phyloP scores from a whole-genome alignment of 1,140 invertebrate genomes.

The Sinella curviseta region DNA sequence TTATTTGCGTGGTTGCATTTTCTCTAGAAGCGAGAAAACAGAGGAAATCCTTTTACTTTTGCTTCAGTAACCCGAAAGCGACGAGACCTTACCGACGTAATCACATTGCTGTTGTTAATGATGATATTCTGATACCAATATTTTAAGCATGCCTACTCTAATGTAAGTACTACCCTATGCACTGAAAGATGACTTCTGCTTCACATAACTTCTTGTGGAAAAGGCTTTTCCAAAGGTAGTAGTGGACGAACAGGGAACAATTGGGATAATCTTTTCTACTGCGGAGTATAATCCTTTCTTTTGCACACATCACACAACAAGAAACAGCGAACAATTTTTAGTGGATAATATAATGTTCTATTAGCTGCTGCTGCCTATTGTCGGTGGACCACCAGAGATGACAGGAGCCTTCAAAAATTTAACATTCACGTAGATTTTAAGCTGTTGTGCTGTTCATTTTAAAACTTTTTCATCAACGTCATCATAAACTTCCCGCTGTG shows the following conservation, averaged over 20 bases:
- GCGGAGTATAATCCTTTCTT: background rate
- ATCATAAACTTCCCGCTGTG: background rate
- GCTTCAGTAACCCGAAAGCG: background rate
- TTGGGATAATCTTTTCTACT: too few species aligned
- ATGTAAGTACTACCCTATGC: too few species aligned
- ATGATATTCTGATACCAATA: too few species aligned
- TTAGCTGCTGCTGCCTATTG: background rate
- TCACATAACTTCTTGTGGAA: too few species aligned
- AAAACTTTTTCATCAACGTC: background rate
- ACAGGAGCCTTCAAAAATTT: background rate
- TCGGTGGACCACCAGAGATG: background rate
- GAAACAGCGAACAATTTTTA: background rate
- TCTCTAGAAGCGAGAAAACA: too few species aligned
- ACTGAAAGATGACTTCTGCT: too few species aligned
- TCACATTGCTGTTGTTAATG: too few species aligned
- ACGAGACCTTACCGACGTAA: too few species aligned
- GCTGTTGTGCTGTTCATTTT: background rate
- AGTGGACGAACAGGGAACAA: too few species aligned
- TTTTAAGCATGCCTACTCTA: too few species aligned
- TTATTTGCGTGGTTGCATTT: background rate
- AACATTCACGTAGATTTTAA: background rate
- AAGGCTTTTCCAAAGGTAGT: too few species aligned
- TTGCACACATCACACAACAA: background rate
- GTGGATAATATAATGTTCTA: background rate
- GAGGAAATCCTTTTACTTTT: background rate